A percentile compares a stretch with the other conserved stretches of the same genome.
These are phyloP conservation scores for Orchesella flavescens DNA, from an alignment of 2,888 invertebrate species.

Conservation along the genomic window DNA sequence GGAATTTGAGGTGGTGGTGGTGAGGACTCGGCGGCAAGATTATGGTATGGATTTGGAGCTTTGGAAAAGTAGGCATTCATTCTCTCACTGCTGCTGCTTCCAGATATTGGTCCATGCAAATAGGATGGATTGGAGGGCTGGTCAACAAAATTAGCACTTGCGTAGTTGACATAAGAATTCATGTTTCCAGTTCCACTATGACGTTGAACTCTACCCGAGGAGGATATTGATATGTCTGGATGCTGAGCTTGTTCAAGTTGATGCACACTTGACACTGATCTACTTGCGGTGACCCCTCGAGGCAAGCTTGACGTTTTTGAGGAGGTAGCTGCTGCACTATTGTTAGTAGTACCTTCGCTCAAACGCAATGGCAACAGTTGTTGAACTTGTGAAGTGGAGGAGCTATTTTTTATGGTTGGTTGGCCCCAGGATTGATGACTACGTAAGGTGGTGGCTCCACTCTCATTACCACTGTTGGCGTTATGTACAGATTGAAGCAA, in stretches of 20 bases:
- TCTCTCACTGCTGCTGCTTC: constrained; percentile 43
- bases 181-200: constrained; percentile 48
- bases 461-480: constrained; percentile 13
- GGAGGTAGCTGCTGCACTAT: not conserved
- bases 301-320: constrained; percentile 71
- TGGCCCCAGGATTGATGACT: constrained; percentile 56
- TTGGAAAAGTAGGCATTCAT: constrained; percentile 56
- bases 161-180: not conserved
- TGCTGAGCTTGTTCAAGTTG: constrained; percentile 60
- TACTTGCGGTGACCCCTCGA: constrained; percentile 69
- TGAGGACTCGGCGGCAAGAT: not conserved
- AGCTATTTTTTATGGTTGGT: constrained; percentile 50
- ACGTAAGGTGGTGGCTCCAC: not conserved
- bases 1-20: not conserved
- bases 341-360: constrained; percentile 65
- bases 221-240: constrained; percentile 52
- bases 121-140: constrained; percentile 63
- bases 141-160: constrained; percentile 8
- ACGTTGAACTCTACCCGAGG: constrained; percentile 59
- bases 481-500: constrained; percentile 43
- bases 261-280: constrained; percentile 66
- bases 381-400: constrained; percentile 65
- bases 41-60: constrained; percentile 10
- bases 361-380: constrained; percentile 71
- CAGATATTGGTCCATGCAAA: constrained; percentile 63